A percentile compares a stretch with the other conserved stretches of the same genome.
phyloP scores from a whole-genome alignment of 1,140 invertebrate genomes.

The Danaus plexippus region DNA sequence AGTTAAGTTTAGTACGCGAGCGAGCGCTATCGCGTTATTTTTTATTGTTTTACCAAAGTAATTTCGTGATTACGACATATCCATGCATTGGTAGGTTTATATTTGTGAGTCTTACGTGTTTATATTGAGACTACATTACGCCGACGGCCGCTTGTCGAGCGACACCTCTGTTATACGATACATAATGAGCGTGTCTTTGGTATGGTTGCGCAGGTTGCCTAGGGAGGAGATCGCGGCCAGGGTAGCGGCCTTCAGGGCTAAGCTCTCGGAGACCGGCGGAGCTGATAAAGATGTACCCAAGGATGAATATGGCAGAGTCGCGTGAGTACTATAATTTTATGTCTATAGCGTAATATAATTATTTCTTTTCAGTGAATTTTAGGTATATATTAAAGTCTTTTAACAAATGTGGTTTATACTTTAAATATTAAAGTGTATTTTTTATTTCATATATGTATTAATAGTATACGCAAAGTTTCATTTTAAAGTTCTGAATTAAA shows the following conservation, averaged over 20 bases:
- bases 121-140: slow-evolving; percentile 36
- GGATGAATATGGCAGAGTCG: slow-evolving; percentile 83
- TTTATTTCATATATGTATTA: no score
- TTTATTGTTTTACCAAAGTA: slow-evolving; percentile 66
- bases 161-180: slow-evolving; percentile 8
- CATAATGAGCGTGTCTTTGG: slow-evolving; percentile 61
- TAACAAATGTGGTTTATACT: no score
- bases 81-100: slow-evolving; percentile 63
- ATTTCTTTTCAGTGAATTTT: slow-evolving; percentile 1
- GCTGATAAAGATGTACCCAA: slow-evolving; percentile 72
- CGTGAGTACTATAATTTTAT: slow-evolving; percentile 74
- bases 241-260: slow-evolving; percentile 84
- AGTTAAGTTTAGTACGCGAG: slow-evolving; percentile 30
- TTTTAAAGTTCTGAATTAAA: no score
- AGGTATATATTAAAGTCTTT: neutral
- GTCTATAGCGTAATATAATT: slow-evolving; percentile 12
- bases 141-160: slow-evolving; percentile 1
- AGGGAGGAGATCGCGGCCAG: slow-evolving; percentile 86
- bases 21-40: slow-evolving; percentile 49
- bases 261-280: slow-evolving; percentile 79
- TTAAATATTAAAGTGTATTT: no score
- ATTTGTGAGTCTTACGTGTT: slow-evolving; percentile 18
- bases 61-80: slow-evolving; percentile 51
- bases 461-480: no score
- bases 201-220: slow-evolving; percentile 76